Base-by-base conservation (phyloP, 1,140 invertebrate genomes). In the Cataglyphis hispanica region DNA sequence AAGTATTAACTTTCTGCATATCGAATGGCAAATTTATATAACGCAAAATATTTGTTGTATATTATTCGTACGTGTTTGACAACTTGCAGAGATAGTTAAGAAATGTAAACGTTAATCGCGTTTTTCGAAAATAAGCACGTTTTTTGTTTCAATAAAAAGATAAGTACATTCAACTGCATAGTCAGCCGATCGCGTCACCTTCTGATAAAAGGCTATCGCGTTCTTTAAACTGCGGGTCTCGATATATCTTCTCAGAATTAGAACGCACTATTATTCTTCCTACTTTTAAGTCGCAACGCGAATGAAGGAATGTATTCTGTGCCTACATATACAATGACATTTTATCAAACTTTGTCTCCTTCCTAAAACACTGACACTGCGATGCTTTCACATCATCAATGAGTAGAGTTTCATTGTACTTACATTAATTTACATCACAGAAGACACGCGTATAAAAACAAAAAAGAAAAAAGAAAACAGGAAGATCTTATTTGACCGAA, bases 201-300 rank as follows among this genome's bases (percentile, higher is more conserved):
- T 27, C 77, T 34, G 6, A 63, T 25, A 46, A 81, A 85, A 25
- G 25, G 19, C 40, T 40, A 78, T 56, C 31, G 43, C 40, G 37
- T n/a, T 58, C 43, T 75, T 60, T 16, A 22, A 16, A 13, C 2
- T 7, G 19, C 63, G 34, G 22, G 25, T 25, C 40, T 34, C n/a
- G 1, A 22, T 64, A 60, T 63, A 76, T 69, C 46, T 50, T 19
- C 37, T 66, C 76, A 74, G 25, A 34, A 81, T 66, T 70, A 74
- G 25, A 34, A 81, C 27, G 34, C n/a, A n/a, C n/a, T 66, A 83
- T 27, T 66, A 53, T 61, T 60, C 34, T 63, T 77, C 60, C 75
- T 88, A 84, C 37, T 67, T n/a, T 91, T 93, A 92, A 93, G 91
- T 92, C 87, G 88, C 91, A 90, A 90, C 63, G 87, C 91, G 67